Percentiles rank a stretch among this genome's conserved stretches.
These are phyloP conservation scores for Aurelia coerulea DNA, from an alignment of 30 jellyfish, hydroid and myxozoan species.

Conservation along the genomic window DNA sequence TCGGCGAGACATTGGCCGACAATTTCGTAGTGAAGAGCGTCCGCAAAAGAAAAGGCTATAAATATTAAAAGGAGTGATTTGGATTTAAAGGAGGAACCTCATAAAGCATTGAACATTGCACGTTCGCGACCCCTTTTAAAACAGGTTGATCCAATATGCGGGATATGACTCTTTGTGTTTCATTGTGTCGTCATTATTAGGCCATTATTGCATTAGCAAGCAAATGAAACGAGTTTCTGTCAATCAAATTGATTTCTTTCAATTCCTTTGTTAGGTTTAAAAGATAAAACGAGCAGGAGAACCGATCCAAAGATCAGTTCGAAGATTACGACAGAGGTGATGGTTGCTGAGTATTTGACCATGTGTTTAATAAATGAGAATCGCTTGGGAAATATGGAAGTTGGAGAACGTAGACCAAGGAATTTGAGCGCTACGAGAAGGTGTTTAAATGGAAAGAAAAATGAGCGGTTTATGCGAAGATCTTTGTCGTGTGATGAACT, in stretches of 20 bases:
- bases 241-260: constrained; percentile 56
- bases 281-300: constrained; percentile 20
- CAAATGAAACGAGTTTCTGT: constrained; percentile 22
- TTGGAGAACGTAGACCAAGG: constrained; percentile 30
- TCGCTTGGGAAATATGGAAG: not conserved
- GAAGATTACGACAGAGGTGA: not conserved
- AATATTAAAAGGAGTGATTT: no score
- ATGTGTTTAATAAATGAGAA: not conserved
- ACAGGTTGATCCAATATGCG: not conserved
- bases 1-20: no score
- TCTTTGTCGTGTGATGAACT: constrained; percentile 72
- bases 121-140: constrained; percentile 5
- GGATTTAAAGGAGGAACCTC: no score
- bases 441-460: constrained; percentile 1
- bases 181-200: constrained; percentile 15
- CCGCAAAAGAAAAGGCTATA: no score
- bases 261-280: constrained; percentile 26
- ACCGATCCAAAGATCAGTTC: constrained; percentile 9
- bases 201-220: constrained; percentile 41
- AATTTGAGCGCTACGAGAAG: constrained; percentile 20
- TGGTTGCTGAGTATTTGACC: constrained; percentile 24
- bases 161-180: no score
- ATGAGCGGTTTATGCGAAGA: constrained; percentile 27
- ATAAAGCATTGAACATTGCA: not conserved
- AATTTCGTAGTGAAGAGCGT: no score